phyloP scores from a whole-genome alignment of 2,797 vertebrate genomes.

The Gymnocypris eckloni region DNA sequence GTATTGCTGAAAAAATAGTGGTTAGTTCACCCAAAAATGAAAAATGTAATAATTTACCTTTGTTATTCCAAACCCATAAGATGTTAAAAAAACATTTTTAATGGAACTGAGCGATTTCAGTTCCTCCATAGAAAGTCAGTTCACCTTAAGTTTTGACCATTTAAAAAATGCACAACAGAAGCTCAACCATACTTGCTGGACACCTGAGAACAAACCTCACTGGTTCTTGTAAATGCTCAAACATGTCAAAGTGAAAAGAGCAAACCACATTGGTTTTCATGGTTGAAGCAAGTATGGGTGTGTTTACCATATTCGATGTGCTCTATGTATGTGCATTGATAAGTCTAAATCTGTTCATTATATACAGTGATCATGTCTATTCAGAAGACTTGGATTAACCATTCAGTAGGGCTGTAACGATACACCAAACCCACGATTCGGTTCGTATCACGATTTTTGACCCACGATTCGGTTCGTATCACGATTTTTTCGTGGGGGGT shows the following conservation, averaged over 20 bases:
- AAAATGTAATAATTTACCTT: not conserved
- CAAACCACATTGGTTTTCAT: not conserved
- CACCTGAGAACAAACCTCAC: not conserved
- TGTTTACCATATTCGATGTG: not conserved
- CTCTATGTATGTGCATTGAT: not conserved
- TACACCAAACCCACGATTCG: too few species aligned
- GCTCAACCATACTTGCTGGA: not conserved
- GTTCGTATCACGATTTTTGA: too few species aligned
- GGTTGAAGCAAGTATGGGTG: not conserved
- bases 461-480: too few species aligned
- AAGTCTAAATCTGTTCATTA: not conserved
- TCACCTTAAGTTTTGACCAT: not conserved
- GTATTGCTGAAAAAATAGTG: not conserved
- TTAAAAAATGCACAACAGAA: not conserved
- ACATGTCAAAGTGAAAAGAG: not conserved
- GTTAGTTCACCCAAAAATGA: not conserved
- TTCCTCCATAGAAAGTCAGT: not conserved
- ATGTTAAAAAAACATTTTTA: not conserved
- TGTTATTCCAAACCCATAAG: not conserved
- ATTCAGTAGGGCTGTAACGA: too few species aligned
- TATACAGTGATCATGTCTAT: not conserved
- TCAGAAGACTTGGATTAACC: not conserved
- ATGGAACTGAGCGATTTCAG: not conserved
- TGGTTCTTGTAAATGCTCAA: not conserved
- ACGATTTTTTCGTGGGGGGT: too few species aligned